Conservation (phyloP, 2,113 vertebrate genomes). For the Ellobius talpinus region DNA sequence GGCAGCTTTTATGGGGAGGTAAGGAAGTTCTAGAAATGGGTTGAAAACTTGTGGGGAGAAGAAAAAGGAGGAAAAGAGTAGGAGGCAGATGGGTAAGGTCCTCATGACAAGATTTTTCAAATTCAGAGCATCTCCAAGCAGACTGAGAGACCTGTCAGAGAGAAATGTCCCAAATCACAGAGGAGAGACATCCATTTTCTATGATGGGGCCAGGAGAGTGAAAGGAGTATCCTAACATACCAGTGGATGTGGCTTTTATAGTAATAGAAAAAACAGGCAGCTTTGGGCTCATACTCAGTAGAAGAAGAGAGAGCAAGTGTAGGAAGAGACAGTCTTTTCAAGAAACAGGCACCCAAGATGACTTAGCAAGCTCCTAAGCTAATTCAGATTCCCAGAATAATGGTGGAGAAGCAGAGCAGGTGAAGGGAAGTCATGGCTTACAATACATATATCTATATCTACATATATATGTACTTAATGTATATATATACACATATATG, state of each 20-base stretch:
- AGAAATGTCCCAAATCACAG: neutral
- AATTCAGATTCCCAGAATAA: neutral
- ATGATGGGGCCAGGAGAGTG: neutral
- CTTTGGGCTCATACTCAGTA: neutral
- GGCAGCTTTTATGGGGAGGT: too few relatives aligned
- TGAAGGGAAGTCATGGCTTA: neutral
- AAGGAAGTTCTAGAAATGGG: too few relatives aligned
- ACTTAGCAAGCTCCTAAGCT: neutral
- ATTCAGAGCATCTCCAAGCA: neutral
- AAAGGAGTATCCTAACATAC: neutral
- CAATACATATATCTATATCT: too few relatives aligned
- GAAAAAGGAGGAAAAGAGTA: too few relatives aligned
- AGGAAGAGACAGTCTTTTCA: neutral
- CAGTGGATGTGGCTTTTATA: neutral
- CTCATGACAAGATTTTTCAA: neutral
- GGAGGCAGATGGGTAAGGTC: too few relatives aligned
- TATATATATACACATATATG: too few relatives aligned
- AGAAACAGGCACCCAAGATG: neutral
- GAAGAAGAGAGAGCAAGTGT: neutral
- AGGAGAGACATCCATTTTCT: neutral
- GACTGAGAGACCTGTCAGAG: neutral
- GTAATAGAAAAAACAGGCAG: neutral
- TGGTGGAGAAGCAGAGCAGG: neutral
- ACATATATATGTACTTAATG: too few relatives aligned
- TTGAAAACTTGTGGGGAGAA: too few relatives aligned